Percentiles rank a stretch among this genome's conserved stretches.
Evolutionary conservation across 2,113 vertebrate species (phyloP).

Genomic region (Octodon degus): DNA sequence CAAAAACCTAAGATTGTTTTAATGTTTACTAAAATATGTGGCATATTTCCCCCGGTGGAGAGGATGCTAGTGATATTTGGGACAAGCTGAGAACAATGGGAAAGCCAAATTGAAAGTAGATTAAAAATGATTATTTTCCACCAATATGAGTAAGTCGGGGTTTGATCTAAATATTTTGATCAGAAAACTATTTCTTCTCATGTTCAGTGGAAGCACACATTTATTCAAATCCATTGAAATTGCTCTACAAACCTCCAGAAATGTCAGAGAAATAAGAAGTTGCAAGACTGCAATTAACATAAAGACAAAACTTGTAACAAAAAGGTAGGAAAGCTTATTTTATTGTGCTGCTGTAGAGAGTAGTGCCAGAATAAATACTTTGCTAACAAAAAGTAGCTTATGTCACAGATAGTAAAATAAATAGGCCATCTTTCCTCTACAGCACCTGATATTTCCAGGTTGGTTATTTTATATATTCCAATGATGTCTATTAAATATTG

Average conservation of each 20-base stretch:
- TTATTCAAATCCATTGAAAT: neutral
- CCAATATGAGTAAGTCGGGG: neutral
- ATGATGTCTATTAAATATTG: slow-evolving; percentile 22
- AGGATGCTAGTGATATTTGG: neutral
- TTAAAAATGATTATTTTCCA: neutral
- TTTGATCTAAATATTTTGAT: neutral
- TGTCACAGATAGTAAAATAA: neutral
- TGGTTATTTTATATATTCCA: neutral
- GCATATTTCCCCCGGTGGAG: neutral
- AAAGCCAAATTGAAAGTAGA: neutral
- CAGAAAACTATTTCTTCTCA: neutral
- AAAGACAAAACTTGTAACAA: neutral
- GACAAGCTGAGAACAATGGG: neutral
- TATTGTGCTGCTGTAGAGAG: neutral
- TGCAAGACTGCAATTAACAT: neutral
- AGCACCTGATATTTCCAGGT: neutral
- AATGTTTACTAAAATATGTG: neutral
- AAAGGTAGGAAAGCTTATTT: neutral
- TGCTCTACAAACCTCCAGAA: neutral
- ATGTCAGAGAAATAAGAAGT: neutral
- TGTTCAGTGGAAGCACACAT: neutral
- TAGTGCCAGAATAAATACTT: neutral
- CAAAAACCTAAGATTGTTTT: neutral
- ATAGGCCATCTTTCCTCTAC: neutral
- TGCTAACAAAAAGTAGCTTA: neutral